phyloP scores from a whole-genome alignment of 1,140 invertebrate species.

The Semibalanus balanoides region DNA sequence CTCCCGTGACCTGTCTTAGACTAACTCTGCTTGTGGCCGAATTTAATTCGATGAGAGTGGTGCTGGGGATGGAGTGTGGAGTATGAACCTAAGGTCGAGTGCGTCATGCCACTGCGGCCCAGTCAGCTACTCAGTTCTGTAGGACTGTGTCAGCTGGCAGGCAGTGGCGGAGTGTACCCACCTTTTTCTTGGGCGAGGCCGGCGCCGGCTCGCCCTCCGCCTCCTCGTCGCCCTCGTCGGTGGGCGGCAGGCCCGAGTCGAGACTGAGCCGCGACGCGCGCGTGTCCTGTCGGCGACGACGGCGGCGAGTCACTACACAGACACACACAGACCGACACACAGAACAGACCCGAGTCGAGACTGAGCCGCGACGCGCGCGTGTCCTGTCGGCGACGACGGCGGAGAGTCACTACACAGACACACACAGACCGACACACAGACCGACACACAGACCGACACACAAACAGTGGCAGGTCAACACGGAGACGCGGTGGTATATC shows the following conservation, averaged over 20 bases:
- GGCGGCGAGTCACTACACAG: background rate
- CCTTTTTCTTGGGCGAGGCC: background rate
- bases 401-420: background rate
- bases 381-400: slow-evolving; percentile 42
- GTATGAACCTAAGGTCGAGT: no score
- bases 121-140: no score
- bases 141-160: no score
- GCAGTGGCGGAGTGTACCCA: background rate
- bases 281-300: slow-evolving; percentile 48
- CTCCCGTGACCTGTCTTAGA: no score
- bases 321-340: background rate
- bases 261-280: slow-evolving; percentile 68
- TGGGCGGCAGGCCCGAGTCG: slow-evolving; percentile 47
- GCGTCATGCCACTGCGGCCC: no score
- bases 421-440: background rate
- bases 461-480: slow-evolving; percentile 43
- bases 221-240: slow-evolving; percentile 50
- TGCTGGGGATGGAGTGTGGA: no score
- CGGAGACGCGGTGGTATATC: slow-evolving; percentile 67
- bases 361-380: slow-evolving; percentile 69
- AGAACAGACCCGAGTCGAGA: slow-evolving; percentile 41
- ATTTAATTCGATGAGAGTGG: no score
- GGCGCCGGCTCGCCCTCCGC: background rate
- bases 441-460: no score
- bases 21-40: no score